Evolutionary conservation across 2,888 invertebrate species (phyloP).

Genomic region (Oithona nana): DNA sequence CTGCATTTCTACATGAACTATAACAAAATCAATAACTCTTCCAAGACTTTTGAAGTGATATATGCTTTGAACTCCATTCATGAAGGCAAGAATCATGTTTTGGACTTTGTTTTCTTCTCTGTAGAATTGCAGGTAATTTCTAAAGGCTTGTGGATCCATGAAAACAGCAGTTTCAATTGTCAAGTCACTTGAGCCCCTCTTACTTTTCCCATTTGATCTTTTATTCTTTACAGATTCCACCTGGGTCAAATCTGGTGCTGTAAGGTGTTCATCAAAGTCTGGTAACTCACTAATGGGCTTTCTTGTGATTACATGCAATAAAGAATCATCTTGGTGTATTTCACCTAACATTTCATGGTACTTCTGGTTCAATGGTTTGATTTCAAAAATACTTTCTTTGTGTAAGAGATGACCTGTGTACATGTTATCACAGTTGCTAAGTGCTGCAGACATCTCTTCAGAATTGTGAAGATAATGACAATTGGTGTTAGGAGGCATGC

Average conservation of each 20-base stretch:
- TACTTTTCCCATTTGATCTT: no score
- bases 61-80: conserved; percentile 14
- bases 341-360: background rate
- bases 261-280: background rate
- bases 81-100: background rate
- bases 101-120: background rate
- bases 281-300: background rate
- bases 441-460: background rate
- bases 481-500: background rate
- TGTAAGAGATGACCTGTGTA: background rate
- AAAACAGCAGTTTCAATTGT: background rate
- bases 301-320: background rate
- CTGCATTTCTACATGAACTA: conserved; percentile 1
- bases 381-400: background rate
- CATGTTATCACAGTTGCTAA: background rate
- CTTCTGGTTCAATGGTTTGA: background rate
- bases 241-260: background rate
- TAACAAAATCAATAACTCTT: background rate
- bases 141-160: background rate
- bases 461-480: background rate
- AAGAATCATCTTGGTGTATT: background rate
- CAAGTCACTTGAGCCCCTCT: background rate
- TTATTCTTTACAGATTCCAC: background rate
- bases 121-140: background rate
- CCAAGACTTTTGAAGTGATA: conserved; percentile 10